A percentile compares a stretch with the other conserved stretches of the same genome.
Conservation (phyloP, 2,113 vertebrate species). For the Spizaetus ornatus region DNA sequence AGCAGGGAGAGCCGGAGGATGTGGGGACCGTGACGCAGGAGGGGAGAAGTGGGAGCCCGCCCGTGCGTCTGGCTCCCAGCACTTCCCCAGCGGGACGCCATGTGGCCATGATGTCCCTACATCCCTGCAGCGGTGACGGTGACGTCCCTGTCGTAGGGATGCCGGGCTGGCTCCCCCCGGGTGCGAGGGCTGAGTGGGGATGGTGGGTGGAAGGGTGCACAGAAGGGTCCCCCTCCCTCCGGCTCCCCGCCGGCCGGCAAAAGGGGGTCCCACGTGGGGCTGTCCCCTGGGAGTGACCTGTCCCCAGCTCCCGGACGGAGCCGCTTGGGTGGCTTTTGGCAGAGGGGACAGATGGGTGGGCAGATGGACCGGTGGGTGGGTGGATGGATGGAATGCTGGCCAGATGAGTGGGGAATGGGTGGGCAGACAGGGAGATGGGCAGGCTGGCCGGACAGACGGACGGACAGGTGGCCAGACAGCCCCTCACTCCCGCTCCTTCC, state of each 20-base stretch:
- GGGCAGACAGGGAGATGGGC: no score
- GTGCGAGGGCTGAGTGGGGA: fast-evolving
- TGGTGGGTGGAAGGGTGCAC: no score
- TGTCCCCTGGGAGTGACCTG: neutral
- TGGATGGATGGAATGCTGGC: no score
- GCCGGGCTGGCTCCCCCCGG: fast-evolving
- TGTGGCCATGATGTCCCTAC: no score
- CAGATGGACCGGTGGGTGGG: neutral
- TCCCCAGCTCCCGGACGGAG: fast-evolving
- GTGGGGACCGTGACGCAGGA: fast-evolving
- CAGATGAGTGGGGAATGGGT: neutral
- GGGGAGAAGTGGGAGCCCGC: neutral
- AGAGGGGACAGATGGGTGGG: neutral
- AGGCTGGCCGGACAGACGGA: fast-evolving
- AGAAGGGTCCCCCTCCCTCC: neutral
- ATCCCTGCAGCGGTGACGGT: neutral
- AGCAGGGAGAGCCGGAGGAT: neutral
- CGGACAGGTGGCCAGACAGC: neutral
- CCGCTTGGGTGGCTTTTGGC: neutral
- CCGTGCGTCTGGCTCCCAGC: fast-evolving
- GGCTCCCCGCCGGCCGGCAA: fast-evolving
- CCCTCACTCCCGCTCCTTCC: neutral
- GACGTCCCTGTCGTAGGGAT: fast-evolving
- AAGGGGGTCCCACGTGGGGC: neutral
- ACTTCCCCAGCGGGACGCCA: neutral